Base-by-base conservation (phyloP, 2,888 invertebrate genomes). In the Cheilosia variabilis region DNA sequence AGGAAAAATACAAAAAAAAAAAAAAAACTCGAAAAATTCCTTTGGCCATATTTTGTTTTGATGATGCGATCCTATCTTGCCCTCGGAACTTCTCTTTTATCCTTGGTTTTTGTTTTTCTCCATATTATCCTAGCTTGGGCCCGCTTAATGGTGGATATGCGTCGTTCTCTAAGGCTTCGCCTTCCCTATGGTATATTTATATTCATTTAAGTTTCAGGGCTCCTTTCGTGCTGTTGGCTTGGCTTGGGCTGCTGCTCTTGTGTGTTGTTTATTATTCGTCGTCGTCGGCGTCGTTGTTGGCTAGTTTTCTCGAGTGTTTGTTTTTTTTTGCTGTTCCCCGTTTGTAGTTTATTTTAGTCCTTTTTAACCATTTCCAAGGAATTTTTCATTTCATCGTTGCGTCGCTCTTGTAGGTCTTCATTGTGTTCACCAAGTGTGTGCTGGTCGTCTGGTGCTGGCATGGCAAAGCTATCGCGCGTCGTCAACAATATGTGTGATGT, bases 291-390 rank as follows among this genome's bases (percentile, higher is more conserved):
- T 45, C 55, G 53, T 82, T 60, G 53, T 45, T 60, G 55, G 60
- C 53, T 77, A 72, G 65, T 71, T 77, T 71, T 43, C 65, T 65
- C 15, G 19, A 65, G 81, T 75, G 55, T 66, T 53, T 52, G 41
- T 27, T 50, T 34, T 45, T 63, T 41, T 62, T 69, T 65, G 37
- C 31, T 41, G 52, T 15, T 58, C n/a, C 22, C 50, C 22, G 41
- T 50, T 19, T 63, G 68, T 19, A 27, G 45, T 60, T 81, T 69
- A 63, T 81, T 69, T 81, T 75, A 63, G 80, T 81, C 80, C 80
- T 81, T 81, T 79, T 81, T 57, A 75, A 52, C 75, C 68, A 63
- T 75, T 81, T 81, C 68, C 75, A 81, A 81, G 80, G 73, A 81
- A 81, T 81, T 52, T 52, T 52, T 27, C 24, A 52, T 52, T 75